These are phyloP conservation scores for Littorina saxatilis DNA, from an alignment of 1,140 invertebrate species.

Conservation along the genomic window DNA sequence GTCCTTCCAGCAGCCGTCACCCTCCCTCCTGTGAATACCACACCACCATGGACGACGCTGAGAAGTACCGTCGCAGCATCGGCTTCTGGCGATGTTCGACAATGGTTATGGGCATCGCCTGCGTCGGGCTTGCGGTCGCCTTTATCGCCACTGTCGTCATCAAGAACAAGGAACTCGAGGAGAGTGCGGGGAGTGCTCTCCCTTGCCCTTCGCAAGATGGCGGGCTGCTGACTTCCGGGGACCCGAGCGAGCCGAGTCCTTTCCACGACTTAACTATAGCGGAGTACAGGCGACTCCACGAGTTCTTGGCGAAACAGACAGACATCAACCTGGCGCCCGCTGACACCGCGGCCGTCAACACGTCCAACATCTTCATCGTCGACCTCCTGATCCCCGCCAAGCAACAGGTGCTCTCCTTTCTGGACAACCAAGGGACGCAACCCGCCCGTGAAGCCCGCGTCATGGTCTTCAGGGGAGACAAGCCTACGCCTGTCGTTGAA, in stretches of 20 bases:
- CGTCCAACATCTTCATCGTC: slow-evolving; percentile 59
- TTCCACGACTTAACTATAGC: slow-evolving; percentile 49
- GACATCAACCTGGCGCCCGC: slow-evolving; percentile 48
- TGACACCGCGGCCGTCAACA: slow-evolving; percentile 42
- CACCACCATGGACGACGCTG: slow-evolving; percentile 12
- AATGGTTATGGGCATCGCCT: not conserved
- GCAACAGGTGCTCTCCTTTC: slow-evolving; percentile 49
- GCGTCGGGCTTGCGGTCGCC: not conserved
- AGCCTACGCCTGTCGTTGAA: slow-evolving; percentile 51
- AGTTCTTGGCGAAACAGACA: slow-evolving; percentile 14
- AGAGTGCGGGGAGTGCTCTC: not conserved
- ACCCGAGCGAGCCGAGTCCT: slow-evolving; percentile 45
- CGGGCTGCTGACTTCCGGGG: slow-evolving; percentile 14
- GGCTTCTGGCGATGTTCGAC: slow-evolving; percentile 35
- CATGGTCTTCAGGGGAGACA: slow-evolving; percentile 57
- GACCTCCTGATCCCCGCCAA: slow-evolving; percentile 58
- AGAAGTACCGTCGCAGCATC: slow-evolving; percentile 35
- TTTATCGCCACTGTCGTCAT: slow-evolving; percentile 27
- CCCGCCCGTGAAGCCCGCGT: slow-evolving; percentile 59
- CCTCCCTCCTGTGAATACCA: not conserved
- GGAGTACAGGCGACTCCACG: slow-evolving; percentile 47
- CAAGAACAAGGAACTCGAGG: not conserved
- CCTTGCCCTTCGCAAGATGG: slow-evolving; percentile 29
- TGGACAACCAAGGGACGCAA: slow-evolving; percentile 50
- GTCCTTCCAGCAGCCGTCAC: not conserved